These are phyloP conservation scores for Pelobates fuscus DNA, from an alignment of 2,113 vertebrate species.

Conservation along the genomic window DNA sequence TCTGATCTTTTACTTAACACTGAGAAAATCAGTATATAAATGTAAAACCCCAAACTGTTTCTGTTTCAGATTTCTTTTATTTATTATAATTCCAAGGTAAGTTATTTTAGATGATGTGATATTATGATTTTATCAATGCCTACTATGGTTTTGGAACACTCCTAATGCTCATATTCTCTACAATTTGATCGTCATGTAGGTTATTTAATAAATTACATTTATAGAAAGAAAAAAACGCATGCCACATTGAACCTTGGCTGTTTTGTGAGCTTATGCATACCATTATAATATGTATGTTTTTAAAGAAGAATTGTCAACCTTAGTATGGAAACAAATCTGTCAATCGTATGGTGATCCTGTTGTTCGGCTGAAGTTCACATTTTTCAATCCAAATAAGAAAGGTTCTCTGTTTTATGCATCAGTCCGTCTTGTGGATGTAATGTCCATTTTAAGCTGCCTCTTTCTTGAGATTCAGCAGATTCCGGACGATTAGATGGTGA, in stretches of 20 bases:
- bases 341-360: slow-evolving; percentile 31
- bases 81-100: neutral
- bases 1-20: neutral
- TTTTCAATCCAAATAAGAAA: neutral
- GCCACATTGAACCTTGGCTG: no score
- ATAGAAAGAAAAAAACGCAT: no score
- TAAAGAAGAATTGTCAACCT: neutral
- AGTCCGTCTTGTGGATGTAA: neutral
- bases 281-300: neutral
- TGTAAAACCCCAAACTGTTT: neutral
- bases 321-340: slow-evolving; percentile 32
- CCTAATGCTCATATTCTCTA: no score
- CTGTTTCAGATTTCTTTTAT: neutral
- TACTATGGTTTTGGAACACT: no score
- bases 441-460: slow-evolving; percentile 75
- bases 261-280: neutral
- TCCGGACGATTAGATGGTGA: slow-evolving; percentile 69
- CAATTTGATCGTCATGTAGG: slow-evolving; percentile 14
- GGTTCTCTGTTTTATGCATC: slow-evolving; percentile 7
- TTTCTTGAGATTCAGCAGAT: slow-evolving; percentile 75
- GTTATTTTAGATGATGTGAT: no score
- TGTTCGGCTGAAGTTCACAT: slow-evolving; percentile 21
- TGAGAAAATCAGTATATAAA: neutral
- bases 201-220: no score
- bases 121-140: no score